Percentiles rank a stretch among this genome's conserved stretches.
Conservation (phyloP, 1,140 invertebrate genomes). For the Dinothrombium tinctorium region DNA sequence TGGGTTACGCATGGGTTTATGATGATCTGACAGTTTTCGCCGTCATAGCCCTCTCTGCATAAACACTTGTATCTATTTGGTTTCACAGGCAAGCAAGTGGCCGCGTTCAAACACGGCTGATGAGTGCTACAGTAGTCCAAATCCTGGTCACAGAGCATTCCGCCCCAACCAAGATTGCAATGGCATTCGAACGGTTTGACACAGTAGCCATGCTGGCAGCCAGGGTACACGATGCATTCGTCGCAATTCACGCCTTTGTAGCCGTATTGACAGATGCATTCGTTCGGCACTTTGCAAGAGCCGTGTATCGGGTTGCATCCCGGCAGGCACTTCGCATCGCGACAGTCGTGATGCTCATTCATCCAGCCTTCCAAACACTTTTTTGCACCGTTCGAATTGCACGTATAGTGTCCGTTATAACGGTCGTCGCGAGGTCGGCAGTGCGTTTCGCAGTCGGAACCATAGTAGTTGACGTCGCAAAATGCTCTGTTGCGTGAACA, state of each 20-base stretch:
- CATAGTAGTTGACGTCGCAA: slow-evolving; percentile 73
- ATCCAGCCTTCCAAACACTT: slow-evolving; percentile 76
- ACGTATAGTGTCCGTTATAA: slow-evolving; percentile 84
- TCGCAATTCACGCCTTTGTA: slow-evolving; percentile 22
- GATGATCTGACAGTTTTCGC: slow-evolving; percentile 67
- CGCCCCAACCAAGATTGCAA: slow-evolving; percentile 56
- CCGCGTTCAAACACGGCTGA: slow-evolving; percentile 50
- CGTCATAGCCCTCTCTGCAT: slow-evolving; percentile 58
- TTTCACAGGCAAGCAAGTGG: slow-evolving; percentile 37
- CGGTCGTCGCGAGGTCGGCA: slow-evolving; percentile 67
- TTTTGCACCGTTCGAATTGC: slow-evolving; percentile 52
- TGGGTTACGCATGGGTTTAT: slow-evolving; percentile 44
- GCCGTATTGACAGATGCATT: slow-evolving; percentile 62
- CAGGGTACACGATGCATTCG: slow-evolving; percentile 30
- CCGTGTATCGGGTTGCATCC: slow-evolving; percentile 61
- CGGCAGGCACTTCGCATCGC: slow-evolving; percentile 54
- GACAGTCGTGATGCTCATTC: slow-evolving; percentile 67
- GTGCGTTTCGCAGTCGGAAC: slow-evolving; percentile 61
- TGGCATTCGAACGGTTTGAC: slow-evolving; percentile 28
- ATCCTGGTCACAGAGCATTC: slow-evolving; percentile 51
- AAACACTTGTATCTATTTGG: slow-evolving; percentile 51
- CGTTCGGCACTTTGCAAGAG: slow-evolving; percentile 66
- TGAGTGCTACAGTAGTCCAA: slow-evolving; percentile 92
- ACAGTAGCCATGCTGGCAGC: slow-evolving; percentile 30
- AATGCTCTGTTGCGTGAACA: slow-evolving; percentile 41